Evolutionary conservation across 2,113 vertebrate species (phyloP).

Genomic region (Castor canadensis): DNA sequence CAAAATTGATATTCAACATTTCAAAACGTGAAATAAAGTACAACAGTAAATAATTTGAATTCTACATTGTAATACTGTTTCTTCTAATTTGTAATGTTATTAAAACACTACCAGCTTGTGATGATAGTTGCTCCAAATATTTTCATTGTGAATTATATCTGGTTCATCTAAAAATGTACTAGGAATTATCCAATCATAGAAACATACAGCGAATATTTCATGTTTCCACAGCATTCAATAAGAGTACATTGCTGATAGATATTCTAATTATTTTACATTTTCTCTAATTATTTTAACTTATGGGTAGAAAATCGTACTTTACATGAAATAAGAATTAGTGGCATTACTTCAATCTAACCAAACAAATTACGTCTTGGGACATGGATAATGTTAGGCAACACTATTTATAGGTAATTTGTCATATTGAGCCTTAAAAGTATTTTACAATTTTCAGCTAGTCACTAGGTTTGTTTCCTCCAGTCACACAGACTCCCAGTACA

Average conservation of each 20-base stretch:
- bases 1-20: background rate
- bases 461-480: background rate
- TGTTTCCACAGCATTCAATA: constrained; percentile 11
- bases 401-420: constrained; percentile 13
- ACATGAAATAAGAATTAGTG: background rate
- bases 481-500: background rate
- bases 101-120: background rate
- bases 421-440: background rate
- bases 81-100: background rate
- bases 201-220: background rate
- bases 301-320: background rate
- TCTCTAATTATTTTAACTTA: background rate
- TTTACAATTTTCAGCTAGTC: background rate
- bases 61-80: background rate
- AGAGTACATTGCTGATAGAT: background rate
- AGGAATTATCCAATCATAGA: background rate
- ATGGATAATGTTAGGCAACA: background rate
- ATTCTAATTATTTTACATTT: background rate
- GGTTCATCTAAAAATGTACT: background rate
- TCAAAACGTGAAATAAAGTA: constrained; percentile 5
- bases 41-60: background rate
- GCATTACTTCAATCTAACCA: background rate
- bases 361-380: background rate
- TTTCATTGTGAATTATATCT: background rate
- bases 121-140: background rate